Evolutionary conservation across 2,113 vertebrate genomes (phyloP).

Genomic region (Ophiodon elongatus): DNA sequence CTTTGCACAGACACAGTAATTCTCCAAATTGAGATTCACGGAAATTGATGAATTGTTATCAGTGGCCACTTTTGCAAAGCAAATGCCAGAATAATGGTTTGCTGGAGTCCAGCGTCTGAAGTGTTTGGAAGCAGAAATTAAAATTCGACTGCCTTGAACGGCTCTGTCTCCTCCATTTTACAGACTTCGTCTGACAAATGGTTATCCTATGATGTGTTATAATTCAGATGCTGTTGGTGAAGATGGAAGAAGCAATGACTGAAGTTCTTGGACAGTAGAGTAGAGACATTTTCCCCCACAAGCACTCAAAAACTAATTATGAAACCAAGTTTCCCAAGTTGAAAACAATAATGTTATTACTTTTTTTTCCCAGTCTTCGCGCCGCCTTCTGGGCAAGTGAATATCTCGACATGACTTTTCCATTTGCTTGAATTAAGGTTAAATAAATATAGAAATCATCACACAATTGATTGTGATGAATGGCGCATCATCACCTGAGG

Average conservation of each 20-base stretch:
- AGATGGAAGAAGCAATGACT: background rate
- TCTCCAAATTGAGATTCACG: conserved; percentile 33
- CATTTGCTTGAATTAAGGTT: conserved; percentile 9
- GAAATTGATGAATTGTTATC: conserved; percentile 30
- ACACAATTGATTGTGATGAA: conserved; percentile 23
- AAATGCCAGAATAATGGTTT: conserved; percentile 25
- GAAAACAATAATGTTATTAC: background rate
- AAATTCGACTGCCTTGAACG: background rate
- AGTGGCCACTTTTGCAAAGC: conserved; percentile 31
- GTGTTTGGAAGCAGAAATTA: conserved; percentile 16
- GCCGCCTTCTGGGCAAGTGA: background rate
- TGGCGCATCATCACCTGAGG: background rate
- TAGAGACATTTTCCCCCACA: conserved; percentile 24
- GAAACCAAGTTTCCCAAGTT: background rate
- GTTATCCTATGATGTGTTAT: conserved; percentile 1
- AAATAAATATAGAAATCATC: conserved; percentile 24
- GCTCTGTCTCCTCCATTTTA: conserved; percentile 13
- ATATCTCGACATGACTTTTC: background rate
- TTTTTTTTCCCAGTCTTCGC: background rate
- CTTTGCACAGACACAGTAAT: conserved; percentile 43
- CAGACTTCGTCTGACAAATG: conserved; percentile 25
- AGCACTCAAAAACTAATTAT: conserved; percentile 13
- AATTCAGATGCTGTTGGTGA: conserved; percentile 14
- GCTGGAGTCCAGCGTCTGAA: background rate
- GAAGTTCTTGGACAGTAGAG: background rate